Evolutionary conservation across 2,888 invertebrate species (phyloP), one percentile per base, ranked within the genome.

Genomic region (Agrochola macilenta): DNA sequence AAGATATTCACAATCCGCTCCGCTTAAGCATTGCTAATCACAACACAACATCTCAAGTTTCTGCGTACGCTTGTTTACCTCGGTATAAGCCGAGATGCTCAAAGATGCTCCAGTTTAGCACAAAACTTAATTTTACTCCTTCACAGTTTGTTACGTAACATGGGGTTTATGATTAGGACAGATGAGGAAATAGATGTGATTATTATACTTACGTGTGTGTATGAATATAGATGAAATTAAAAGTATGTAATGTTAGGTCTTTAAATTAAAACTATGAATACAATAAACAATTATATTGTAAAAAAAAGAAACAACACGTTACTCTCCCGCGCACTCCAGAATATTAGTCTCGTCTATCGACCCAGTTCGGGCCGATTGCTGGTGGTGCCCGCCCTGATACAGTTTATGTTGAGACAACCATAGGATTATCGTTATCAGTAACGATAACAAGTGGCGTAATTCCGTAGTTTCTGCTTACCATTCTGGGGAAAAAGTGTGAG

Each of bases 51-150:
- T 61, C 78, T 79, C 69, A 80, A 89, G 83, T 73, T 82, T 76
- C 65, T 9, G 4, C 71, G 68, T 76, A 57, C 73, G 71, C 74
- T 85, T 87, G 83, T 89, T 87, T 87, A 80, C 76, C 73, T 78
- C 52, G 35, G 64, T 74, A 77, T 81, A 87, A 87, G 66, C 68
- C 52, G 63, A 78, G 72, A 76, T 26, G 81, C 89, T 69, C 69
- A 78, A 82, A 74, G 89, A 77, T 80, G 85, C 60, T 73, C 82
- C 43, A 85, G 80, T 89, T 87, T 84, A 64, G 26, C 54, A 26
- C 82, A 74, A 79, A 72, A 83, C 80, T 85, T 85, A 63, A 80
- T 87, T 85, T 82, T 71, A 57, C 78, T 80, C 69, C 72, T 79
- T 79, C 77, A 65, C 69, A 69, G 74, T 83, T 80, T 83, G 72